Evolutionary conservation across 2,113 vertebrate genomes (phyloP), one percentile per base, ranked within the genome.

Genomic region (Scartelaos histophorus): DNA sequence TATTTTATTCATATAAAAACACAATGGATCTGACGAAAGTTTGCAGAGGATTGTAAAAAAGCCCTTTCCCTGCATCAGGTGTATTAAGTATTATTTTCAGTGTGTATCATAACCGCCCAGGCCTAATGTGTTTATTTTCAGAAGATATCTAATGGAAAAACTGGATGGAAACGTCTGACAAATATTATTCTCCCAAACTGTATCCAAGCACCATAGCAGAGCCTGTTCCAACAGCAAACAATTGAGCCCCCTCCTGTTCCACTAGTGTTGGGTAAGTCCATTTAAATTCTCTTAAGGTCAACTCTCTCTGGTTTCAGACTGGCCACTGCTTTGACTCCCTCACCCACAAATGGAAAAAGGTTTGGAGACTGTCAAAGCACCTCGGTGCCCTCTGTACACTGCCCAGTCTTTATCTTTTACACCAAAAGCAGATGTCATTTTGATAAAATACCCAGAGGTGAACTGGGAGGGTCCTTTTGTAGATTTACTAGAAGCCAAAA

Each of bases 261-360:
- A 74, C 58, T 69, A 75, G 73, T 75, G 80, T 86, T 86, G 83
- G 72, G 83, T 70, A 82, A 88, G 84, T 46, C 87, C 74, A 83
- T 90, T 90, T 83, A 80, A 89, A 90, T 85, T 70, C 81, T 85
- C 69, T 72, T 82, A 89, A 89, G 88, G 90, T 91, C 90, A 91
- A 67, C 80, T 88, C 80, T 89, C 91, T 91, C 89, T 86, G 76
- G 87, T 92, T 90, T 90, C 89, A 87, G 77, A 75, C 82, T 67
- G 75, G 64, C 60, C 80, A 58, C 43, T 38, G 66, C 82, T 82
- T 88, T 79, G 77, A 83, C 85, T 85, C 75, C 71, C 78, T 73
- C 73, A 72, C 66, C 77, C 85, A 51, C 57, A 84, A 88, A 83
- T 85, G 87, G 82, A 71, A 83, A 80, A 86, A 77, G 72, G 78